A percentile compares a stretch with the other conserved stretches of the same genome.
phyloP scores from a whole-genome alignment of 2,888 invertebrate genomes.

The Balanococcus diminutus region DNA sequence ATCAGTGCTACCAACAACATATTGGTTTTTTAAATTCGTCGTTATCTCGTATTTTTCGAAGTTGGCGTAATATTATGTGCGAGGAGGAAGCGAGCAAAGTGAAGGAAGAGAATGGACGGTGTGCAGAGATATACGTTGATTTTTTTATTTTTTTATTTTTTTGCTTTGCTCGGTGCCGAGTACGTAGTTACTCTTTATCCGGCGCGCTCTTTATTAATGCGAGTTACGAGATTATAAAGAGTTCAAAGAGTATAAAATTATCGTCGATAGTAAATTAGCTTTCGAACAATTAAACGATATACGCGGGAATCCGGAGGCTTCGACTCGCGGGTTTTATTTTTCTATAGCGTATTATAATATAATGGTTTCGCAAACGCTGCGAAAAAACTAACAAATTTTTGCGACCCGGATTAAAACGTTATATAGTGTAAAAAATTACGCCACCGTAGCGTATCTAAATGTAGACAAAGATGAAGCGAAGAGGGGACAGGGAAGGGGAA shows the following conservation, averaged over 20 bases:
- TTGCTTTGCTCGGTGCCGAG: not conserved
- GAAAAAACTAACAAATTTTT: not conserved
- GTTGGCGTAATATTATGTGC: not conserved
- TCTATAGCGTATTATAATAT: too few relatives aligned
- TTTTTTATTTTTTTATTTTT: not conserved
- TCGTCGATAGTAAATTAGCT: conserved; percentile 4
- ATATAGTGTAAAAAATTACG: not conserved
- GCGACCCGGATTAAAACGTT: not conserved
- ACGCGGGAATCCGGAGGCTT: not conserved
- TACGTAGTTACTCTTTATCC: not conserved
- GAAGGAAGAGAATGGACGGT: not conserved
- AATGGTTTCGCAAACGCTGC: not conserved
- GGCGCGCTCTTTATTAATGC: not conserved
- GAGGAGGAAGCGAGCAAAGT: not conserved
- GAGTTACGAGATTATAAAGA: not conserved
- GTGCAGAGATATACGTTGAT: not conserved
- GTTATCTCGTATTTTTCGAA: not conserved
- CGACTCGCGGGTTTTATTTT: not conserved
- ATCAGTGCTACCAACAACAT: not conserved
- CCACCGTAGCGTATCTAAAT: not conserved
- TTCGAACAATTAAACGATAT: conserved; percentile 17
- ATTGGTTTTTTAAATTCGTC: not conserved
- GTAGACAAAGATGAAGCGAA: not conserved
- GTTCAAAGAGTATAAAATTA: not conserved
- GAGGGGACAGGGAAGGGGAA: too few relatives aligned